phyloP scores from a whole-genome alignment of 2,888 invertebrate genomes.

The Autographa pulchrina region DNA sequence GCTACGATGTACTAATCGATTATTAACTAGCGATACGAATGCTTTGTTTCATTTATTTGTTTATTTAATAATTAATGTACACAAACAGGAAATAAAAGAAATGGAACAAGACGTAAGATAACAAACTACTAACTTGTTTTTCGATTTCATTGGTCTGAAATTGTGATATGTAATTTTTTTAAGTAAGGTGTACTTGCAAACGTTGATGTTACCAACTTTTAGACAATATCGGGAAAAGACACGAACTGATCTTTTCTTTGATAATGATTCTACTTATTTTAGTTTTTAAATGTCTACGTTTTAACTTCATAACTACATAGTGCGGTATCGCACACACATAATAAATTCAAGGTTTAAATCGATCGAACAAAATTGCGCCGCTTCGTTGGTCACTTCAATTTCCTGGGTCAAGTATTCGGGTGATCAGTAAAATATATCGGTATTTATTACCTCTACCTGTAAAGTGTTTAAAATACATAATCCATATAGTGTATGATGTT shows the following conservation, averaged over 20 bases:
- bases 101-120: too few species aligned
- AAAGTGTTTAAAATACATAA: not conserved
- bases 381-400: constrained; percentile 4
- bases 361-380: constrained; percentile 1
- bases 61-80: too few species aligned
- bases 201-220: too few species aligned
- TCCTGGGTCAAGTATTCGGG: constrained; percentile 1
- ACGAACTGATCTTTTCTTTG: too few species aligned
- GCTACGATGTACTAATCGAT: not conserved
- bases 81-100: too few species aligned
- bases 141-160: too few species aligned
- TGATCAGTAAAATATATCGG: not conserved
- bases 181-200: too few species aligned
- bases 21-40: not conserved
- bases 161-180: too few species aligned
- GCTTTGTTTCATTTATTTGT: too few species aligned
- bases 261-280: not conserved
- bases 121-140: too few species aligned
- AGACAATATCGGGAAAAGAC: too few species aligned
- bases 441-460: not conserved
- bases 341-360: constrained; percentile 2
- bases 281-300: not conserved
- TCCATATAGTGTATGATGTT: not conserved
- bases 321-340: not conserved
- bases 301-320: not conserved